Conservation (phyloP, 2,797 vertebrate species). For the Cynopterus sphinx region DNA sequence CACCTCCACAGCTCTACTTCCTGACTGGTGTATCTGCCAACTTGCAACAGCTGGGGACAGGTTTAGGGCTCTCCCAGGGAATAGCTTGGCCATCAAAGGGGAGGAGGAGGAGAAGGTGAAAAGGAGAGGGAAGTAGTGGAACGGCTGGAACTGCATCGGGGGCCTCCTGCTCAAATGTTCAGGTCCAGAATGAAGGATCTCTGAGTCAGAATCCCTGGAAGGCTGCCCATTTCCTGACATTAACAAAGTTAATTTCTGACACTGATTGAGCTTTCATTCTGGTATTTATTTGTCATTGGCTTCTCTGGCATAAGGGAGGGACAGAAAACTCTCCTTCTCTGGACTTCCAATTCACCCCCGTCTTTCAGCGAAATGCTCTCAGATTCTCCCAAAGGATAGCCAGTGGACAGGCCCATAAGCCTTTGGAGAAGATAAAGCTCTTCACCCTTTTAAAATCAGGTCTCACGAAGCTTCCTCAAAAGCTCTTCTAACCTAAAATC, state of each 20-base stretch:
- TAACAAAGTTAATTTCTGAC: neutral
- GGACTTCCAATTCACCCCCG: neutral
- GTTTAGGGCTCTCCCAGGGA: neutral
- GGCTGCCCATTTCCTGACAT: neutral
- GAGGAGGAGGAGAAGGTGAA: neutral
- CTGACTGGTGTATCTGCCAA: neutral
- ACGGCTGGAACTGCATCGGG: neutral
- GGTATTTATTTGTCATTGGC: neutral
- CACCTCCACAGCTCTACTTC: neutral
- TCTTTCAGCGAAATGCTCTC: neutral
- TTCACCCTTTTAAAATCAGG: neutral
- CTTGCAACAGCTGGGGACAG: neutral
- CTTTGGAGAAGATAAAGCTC: neutral
- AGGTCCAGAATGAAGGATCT: neutral
- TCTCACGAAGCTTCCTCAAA: constrained; percentile 17
- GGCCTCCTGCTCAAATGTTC: neutral
- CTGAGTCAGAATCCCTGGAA: neutral
- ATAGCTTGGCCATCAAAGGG: neutral
- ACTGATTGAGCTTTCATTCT: neutral
- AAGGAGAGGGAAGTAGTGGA: neutral
- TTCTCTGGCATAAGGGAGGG: neutral
- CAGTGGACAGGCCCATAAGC: neutral
- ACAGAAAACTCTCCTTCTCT: neutral
- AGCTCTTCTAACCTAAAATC: neutral
- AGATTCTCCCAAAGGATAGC: neutral